A percentile compares a stretch with the other conserved stretches of the same genome.
Conservation (phyloP, 2,888 invertebrate genomes). For the Nymphalis c-album region DNA sequence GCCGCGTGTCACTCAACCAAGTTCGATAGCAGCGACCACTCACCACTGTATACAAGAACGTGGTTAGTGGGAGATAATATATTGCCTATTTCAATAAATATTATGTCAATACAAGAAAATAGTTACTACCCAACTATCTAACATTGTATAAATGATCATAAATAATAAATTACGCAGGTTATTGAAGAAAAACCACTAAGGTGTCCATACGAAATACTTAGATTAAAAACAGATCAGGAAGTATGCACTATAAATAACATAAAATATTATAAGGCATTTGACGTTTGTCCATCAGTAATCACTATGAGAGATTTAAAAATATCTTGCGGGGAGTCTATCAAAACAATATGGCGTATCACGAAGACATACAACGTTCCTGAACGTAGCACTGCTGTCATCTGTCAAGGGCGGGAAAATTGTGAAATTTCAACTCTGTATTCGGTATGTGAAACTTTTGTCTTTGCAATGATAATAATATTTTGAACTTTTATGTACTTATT, state of each 20-base stretch:
- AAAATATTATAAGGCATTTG: slow-evolving; percentile 38
- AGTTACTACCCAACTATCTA: too few relatives aligned
- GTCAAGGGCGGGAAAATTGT: slow-evolving; percentile 53
- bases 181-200: slow-evolving; percentile 56
- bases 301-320: slow-evolving; percentile 47
- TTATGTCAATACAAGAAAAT: too few relatives aligned
- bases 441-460: slow-evolving; percentile 43
- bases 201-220: slow-evolving; percentile 61
- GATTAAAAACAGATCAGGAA: slow-evolving; percentile 43
- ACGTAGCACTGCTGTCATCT: slow-evolving; percentile 47
- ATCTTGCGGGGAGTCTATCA: slow-evolving; percentile 58
- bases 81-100: too few relatives aligned
- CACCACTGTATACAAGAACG: too few relatives aligned
- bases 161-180: slow-evolving; percentile 45
- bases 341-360: slow-evolving; percentile 52
- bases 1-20: too few relatives aligned
- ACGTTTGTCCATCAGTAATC: slow-evolving; percentile 45
- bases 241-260: slow-evolving; percentile 51
- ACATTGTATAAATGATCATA: neutral
- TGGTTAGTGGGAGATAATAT: too few relatives aligned
- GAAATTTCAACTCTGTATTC: slow-evolving; percentile 55
- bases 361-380: slow-evolving; percentile 44
- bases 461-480: neutral
- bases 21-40: too few relatives aligned
- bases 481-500: neutral